A percentile compares a stretch with the other conserved stretches of the same genome.
Evolutionary conservation across 2,888 invertebrate genomes (phyloP).

Genomic region (Mystacides longicornis): DNA sequence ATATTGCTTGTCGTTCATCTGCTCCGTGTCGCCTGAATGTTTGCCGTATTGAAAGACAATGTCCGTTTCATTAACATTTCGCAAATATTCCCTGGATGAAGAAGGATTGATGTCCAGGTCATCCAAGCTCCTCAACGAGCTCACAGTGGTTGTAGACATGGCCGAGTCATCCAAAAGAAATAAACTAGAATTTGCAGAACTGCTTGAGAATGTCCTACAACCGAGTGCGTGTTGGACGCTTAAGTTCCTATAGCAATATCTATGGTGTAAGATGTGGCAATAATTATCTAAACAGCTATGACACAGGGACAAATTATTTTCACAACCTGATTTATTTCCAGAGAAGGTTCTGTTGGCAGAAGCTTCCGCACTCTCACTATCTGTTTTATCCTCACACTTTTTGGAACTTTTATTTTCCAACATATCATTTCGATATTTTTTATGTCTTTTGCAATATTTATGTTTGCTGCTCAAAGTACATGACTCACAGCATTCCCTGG

Average conservation of each 20-base stretch:
- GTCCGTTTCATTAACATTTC: conserved; percentile 15
- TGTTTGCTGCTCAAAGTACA: not conserved
- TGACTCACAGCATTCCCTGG: conserved; percentile 5
- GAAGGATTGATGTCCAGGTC: conserved; percentile 41
- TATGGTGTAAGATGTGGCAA: conserved; percentile 32
- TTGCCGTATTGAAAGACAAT: conserved; percentile 8
- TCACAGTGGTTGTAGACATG: conserved; percentile 42
- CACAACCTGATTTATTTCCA: conserved; percentile 20
- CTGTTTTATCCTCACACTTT: conserved; percentile 2
- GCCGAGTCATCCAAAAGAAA: conserved; percentile 56
- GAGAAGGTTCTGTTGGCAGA: conserved; percentile 9
- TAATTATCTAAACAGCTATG: conserved; percentile 35
- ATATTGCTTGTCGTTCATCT: conserved; percentile 28
- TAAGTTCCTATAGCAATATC: conserved; percentile 23
- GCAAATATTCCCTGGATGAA: conserved; percentile 25
- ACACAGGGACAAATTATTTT: conserved; percentile 29
- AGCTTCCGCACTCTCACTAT: not conserved
- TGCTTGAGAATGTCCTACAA: conserved; percentile 34
- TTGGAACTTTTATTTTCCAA: conserved; percentile 12
- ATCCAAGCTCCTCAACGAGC: conserved; percentile 52
- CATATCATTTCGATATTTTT: not conserved
- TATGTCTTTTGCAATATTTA: conserved; percentile 3
- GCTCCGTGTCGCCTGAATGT: conserved; percentile 15
- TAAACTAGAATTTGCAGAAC: conserved; percentile 47
- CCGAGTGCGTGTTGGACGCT: conserved; percentile 25